These are phyloP conservation scores for Psylliodes chrysocephalus DNA, from an alignment of 2,888 invertebrate species.

Conservation along the genomic window DNA sequence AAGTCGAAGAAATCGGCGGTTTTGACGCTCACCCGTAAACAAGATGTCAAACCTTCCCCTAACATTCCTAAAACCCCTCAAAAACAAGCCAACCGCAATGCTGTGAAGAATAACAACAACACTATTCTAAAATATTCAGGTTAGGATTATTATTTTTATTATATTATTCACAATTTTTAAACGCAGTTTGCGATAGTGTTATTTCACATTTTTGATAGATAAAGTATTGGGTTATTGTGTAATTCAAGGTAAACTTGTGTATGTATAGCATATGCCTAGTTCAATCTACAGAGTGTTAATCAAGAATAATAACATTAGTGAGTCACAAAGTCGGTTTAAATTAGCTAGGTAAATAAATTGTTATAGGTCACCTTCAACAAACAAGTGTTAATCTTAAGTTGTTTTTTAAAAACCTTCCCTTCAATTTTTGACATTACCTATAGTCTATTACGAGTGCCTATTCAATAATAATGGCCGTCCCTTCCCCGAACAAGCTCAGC, in stretches of 20 bases:
- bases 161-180: too few relatives aligned
- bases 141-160: constrained; percentile 25
- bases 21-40: constrained; percentile 40
- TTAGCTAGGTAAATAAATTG: background rate
- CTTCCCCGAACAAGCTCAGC: too few relatives aligned
- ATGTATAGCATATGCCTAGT: background rate
- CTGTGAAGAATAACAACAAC: constrained; percentile 38
- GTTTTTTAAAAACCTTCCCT: too few relatives aligned
- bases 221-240: background rate
- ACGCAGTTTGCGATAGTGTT: background rate
- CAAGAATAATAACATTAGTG: constrained; percentile 6
- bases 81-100: background rate
- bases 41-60: constrained; percentile 22
- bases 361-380: constrained; percentile 7
- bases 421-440: too few relatives aligned
- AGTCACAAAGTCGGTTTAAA: constrained; percentile 9
- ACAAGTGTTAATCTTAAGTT: background rate
- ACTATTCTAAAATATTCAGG: constrained; percentile 51
- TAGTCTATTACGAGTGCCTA: too few relatives aligned
- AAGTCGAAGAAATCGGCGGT: constrained; percentile 50
- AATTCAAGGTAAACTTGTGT: constrained; percentile 11
- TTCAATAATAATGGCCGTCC: too few relatives aligned
- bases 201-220: background rate
- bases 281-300: background rate
- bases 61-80: background rate